Evolutionary conservation across 2,888 invertebrate genomes (phyloP), one percentile per base, ranked within the genome.

Genomic region (Marronus borbonicus): DNA sequence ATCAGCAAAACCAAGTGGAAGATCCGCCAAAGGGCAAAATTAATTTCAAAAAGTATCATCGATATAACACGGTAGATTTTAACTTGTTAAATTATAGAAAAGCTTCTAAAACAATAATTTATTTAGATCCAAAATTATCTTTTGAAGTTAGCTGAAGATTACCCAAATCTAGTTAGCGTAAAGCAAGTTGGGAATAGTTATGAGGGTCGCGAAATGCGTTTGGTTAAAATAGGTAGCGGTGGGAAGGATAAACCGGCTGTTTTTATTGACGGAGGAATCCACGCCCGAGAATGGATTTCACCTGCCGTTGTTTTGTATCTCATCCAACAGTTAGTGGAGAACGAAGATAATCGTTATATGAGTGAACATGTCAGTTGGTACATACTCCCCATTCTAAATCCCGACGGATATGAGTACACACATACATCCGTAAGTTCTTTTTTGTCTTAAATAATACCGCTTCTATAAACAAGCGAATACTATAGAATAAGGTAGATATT

Each of bases 201-300:
- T 5, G 89, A 90, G 83, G 87, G 86, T 0, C 86, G 89, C 14
- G 80, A 85, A 4, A 83, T 91, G 55, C 85, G 24, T 14, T 88
- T 86, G 85, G 5, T 36, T 5, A 36, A 36, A 36, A 36, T 36
- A 36, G 5, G 31, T 36, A 5, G 31, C 31, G 31, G 31, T 36
- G 31, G 5, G 5, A 5, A 7, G 31, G 31, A 36, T 36, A 89
- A 91, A 86, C 90, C 89, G 0, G 88, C 91, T 3, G 90, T 91
- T 83, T 89, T 91, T 81, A 85, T 92, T 83, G 90, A 91, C 81
- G 91, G 90, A 2, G 91, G 90, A 80, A 91, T 93, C 76, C 93
- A 93, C 85, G 93, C 93, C 0, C 90, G 93, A 1, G 93, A 94
- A 86, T 93, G 93, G 93, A 92, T 93, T 75, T 91, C 93, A 0